phyloP scores from a whole-genome alignment of 2,797 vertebrate species.

The Simalia tracyae region DNA sequence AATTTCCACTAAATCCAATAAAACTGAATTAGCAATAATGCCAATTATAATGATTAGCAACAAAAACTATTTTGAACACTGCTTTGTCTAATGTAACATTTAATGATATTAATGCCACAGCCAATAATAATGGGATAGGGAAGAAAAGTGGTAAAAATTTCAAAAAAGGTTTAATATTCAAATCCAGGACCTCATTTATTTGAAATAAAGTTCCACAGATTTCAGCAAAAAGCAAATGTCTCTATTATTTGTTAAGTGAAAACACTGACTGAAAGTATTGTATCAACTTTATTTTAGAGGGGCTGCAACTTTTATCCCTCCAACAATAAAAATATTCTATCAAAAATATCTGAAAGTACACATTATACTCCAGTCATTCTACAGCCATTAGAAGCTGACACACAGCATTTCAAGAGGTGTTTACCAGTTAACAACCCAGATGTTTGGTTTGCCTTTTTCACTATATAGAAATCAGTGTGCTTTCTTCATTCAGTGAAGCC shows the following conservation, averaged over 20 bases:
- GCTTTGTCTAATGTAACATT: not conserved
- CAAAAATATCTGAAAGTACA: conserved; percentile 32
- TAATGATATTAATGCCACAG: not conserved
- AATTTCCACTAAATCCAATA: not conserved
- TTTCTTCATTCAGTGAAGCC: conserved; percentile 40
- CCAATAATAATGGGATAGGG: not conserved
- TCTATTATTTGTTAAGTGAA: not conserved
- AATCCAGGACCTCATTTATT: not conserved
- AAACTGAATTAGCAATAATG: not conserved
- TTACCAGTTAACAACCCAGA: conserved; percentile 28
- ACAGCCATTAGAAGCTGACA: not conserved
- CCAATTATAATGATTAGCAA: not conserved
- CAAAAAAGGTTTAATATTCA: not conserved
- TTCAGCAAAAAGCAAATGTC: not conserved
- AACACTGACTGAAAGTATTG: not conserved
- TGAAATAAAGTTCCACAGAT: not conserved
- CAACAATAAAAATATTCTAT: conserved; percentile 26
- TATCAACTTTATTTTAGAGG: not conserved
- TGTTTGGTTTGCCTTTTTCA: conserved; percentile 16
- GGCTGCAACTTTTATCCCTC: conserved; percentile 32
- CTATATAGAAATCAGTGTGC: not conserved
- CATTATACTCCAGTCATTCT: conserved; percentile 18
- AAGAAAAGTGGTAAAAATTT: not conserved
- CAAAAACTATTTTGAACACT: not conserved
- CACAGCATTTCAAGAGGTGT: conserved; percentile 19